Conservation (phyloP, 2,797 vertebrate genomes). For the Spondyliosoma cantharus region DNA sequence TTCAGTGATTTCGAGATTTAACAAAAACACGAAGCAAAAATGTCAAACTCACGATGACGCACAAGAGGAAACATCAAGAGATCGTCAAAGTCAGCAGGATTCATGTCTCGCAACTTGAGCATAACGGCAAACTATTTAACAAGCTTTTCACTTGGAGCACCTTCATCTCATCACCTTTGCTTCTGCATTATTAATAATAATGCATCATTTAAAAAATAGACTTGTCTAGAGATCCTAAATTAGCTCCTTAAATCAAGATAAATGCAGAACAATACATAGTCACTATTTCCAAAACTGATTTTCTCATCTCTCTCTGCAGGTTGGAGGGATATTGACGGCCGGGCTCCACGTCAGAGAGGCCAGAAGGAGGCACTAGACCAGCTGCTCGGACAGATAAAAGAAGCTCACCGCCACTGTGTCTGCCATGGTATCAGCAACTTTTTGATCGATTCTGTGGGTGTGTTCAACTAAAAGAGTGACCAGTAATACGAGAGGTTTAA, state of each 20-base stretch:
- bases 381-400: constrained; percentile 89
- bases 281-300: background rate
- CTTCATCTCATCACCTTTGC: constrained; percentile 5
- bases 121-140: background rate
- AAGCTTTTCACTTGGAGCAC: background rate
- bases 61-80: background rate
- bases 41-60: too few species aligned
- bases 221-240: background rate
- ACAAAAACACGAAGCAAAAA: background rate
- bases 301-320: constrained; percentile 75
- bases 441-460: constrained; percentile 28
- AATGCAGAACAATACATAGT: background rate
- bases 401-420: constrained; percentile 88
- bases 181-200: background rate
- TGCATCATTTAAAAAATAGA: background rate
- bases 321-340: constrained; percentile 89
- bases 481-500: constrained; percentile 39
- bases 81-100: background rate
- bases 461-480: constrained; percentile 24
- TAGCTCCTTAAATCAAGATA: background rate
- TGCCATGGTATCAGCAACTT: constrained; percentile 87
- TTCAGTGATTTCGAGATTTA: background rate
- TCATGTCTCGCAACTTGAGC: background rate
- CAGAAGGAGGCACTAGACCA: constrained; percentile 90
- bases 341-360: constrained; percentile 84